These are phyloP conservation scores for Bombus pyrosoma DNA, from an alignment of 1,140 invertebrate genomes.

Conservation along the genomic window DNA sequence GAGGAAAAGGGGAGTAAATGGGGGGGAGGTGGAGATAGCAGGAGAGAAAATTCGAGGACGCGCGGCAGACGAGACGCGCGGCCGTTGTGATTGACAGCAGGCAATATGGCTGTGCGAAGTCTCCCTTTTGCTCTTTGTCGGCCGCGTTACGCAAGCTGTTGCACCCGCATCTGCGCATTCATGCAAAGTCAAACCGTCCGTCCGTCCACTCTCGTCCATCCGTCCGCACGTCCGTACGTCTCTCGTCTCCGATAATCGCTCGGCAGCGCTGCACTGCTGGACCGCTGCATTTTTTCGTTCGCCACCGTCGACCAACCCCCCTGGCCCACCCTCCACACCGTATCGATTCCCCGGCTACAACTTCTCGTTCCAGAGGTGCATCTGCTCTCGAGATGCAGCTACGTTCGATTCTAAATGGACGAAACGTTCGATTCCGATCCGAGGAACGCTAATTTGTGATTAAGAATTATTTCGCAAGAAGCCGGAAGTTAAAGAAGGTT, in stretches of 20 bases:
- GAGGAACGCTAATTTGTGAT: background rate
- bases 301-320: constrained; percentile 41
- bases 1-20: background rate
- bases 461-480: too few species aligned
- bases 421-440: background rate
- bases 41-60: constrained; percentile 47
- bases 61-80: constrained; percentile 65
- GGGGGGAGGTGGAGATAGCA: background rate
- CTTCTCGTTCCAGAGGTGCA: constrained; percentile 59
- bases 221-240: constrained; percentile 71
- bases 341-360: constrained; percentile 67
- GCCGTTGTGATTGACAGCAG: constrained; percentile 82
- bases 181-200: constrained; percentile 82
- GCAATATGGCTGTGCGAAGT: constrained; percentile 77
- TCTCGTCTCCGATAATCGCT: constrained; percentile 78
- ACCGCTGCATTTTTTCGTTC: constrained; percentile 67
- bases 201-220: constrained; percentile 74
- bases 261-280: constrained; percentile 59
- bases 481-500: too few species aligned
- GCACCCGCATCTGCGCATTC: constrained; percentile 83
- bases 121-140: constrained; percentile 80
- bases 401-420: background rate
- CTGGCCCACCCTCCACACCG: constrained; percentile 15
- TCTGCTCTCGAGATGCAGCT: constrained; percentile 47
- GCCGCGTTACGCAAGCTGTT: constrained; percentile 83